Base-by-base conservation (phyloP, 1,140 invertebrate species). In the Alviniconcha marisindica region DNA sequence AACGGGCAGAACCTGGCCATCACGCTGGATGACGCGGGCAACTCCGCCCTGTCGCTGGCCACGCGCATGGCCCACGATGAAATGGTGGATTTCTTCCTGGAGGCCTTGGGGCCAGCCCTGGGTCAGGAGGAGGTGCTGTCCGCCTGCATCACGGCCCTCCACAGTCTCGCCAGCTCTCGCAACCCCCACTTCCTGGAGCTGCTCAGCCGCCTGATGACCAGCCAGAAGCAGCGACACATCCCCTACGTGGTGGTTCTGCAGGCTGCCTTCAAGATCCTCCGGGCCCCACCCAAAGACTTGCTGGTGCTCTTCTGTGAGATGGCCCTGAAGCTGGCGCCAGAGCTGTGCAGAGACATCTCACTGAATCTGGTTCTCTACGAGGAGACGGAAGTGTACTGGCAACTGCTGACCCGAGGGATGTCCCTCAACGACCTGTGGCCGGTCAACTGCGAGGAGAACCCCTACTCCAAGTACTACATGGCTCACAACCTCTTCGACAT, bases 351-450 rank as follows among this genome's bases (percentile, higher is more conserved):
- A 2, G 80, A 81, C 66, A 73, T 81, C 28, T 81, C 80, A 1
- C 80, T 81, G 42, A 81, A 81, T 15, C 40, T 81, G 63, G 80
- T 81, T 44, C 48, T 81, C 24, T 81, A 81, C 24, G 80, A 81
- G 31, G 80, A 81, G 66, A 73, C 80, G n/a, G 80, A 81, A 42
- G 69, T 60, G n/a, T 81, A 81, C 66, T 81, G 80, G 80, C 66
- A 81, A 48, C 44, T 81, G n/a, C 80, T 81, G 44, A 69, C 28
- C 21, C 66, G 36, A 21, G 80, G 80, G 10, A 71, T 81, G 28
- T 51, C 42, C 33, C 66, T 81, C 1, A 81, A 81, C 66, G 80
- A 81, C 69, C 42, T 81, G 40, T 81, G 80, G 80, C 80, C 80
- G 15, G 71, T 81, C 40, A 81, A 81, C 80, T 81, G 80, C 33